Conservation (phyloP, 2,888 invertebrate species). For the Mythimna vitellina region DNA sequence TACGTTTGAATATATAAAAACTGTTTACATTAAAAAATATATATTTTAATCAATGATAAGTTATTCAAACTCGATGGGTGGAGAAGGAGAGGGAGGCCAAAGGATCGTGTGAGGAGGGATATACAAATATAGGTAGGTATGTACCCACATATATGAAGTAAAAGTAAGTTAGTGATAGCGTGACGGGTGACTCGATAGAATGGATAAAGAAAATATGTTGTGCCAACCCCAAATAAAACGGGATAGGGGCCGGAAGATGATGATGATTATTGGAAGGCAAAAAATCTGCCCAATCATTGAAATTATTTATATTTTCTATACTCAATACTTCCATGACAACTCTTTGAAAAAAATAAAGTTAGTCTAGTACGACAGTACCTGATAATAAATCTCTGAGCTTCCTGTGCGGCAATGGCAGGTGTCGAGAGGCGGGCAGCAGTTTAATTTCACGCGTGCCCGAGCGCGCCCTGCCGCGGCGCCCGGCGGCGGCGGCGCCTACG, state of each 20-base stretch:
- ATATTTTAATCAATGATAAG: not conserved
- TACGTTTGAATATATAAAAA: not conserved
- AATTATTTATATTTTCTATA: not conserved
- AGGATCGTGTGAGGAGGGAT: too few relatives aligned
- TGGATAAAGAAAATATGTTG: too few relatives aligned
- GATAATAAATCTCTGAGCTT: slow-evolving; percentile 45
- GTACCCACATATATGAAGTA: too few relatives aligned
- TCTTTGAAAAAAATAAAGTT: slow-evolving; percentile 11
- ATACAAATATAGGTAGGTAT: too few relatives aligned
- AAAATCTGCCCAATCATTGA: too few relatives aligned
- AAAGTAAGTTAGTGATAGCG: too few relatives aligned
- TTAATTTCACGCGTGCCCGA: slow-evolving; percentile 69
- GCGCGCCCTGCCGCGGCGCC: slow-evolving; percentile 24
- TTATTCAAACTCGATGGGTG: not conserved
- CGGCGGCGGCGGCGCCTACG: slow-evolving; percentile 44
- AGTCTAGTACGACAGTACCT: not conserved
- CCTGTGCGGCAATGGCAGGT: slow-evolving; percentile 38
- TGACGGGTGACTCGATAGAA: not conserved
- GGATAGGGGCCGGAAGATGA: too few relatives aligned
- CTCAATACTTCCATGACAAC: not conserved
- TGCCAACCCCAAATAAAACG: too few relatives aligned
- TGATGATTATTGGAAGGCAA: too few relatives aligned
- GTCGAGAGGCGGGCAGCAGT: slow-evolving; percentile 53
- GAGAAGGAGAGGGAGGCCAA: too few relatives aligned
- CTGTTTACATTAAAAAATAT: not conserved